Evolutionary conservation across 2,113 vertebrate species (phyloP).

Genomic region (Hassar affinis): DNA sequence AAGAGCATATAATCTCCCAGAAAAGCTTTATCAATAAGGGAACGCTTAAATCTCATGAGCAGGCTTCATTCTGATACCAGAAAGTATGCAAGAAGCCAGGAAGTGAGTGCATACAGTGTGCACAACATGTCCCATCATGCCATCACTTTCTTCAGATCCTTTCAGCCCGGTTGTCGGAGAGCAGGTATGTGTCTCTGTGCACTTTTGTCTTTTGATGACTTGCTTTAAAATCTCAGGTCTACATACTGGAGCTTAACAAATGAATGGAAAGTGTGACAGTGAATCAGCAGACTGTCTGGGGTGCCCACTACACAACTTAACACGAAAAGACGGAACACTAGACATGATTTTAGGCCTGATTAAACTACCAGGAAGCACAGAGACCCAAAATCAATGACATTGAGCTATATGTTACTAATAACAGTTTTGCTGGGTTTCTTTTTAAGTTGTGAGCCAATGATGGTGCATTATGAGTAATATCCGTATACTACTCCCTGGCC

Average conservation of each 20-base stretch:
- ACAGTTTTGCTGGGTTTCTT: neutral
- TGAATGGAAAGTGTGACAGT: neutral
- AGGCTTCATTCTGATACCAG: neutral
- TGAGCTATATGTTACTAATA: neutral
- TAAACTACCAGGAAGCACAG: neutral
- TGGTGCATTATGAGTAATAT: neutral
- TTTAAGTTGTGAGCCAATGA: neutral
- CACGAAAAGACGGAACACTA: neutral
- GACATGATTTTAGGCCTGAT: neutral
- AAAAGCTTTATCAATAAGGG: neutral
- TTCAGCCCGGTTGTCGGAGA: neutral
- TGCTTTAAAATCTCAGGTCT: neutral
- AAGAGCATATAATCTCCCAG: neutral
- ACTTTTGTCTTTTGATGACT: neutral
- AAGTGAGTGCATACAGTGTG: neutral
- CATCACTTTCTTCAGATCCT: slow-evolving; percentile 10
- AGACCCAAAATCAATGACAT: neutral
- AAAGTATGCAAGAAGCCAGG: neutral
- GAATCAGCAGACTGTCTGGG: neutral
- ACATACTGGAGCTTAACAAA: slow-evolving; percentile 2
- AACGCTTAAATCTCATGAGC: neutral
- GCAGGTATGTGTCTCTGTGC: neutral
- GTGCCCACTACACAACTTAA: no score
- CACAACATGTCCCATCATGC: slow-evolving; percentile 33
- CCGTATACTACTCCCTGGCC: neutral